These are phyloP conservation scores for Addax nasomaculatus DNA, from an alignment of 2,113 vertebrate genomes.

Conservation along the genomic window DNA sequence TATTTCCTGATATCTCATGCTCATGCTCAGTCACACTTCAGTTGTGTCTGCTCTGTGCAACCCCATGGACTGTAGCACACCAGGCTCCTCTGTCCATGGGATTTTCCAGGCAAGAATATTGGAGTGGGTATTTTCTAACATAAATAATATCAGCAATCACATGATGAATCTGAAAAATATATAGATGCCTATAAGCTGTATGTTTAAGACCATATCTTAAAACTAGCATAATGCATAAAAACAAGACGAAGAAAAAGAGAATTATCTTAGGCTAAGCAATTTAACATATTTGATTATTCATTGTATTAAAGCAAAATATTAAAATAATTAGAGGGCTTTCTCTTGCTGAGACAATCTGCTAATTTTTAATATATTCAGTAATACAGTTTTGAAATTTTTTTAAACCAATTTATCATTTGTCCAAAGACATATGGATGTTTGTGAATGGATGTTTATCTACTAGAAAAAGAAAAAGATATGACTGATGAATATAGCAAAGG, in stretches of 20 bases:
- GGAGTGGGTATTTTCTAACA: background rate
- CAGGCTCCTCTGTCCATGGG: background rate
- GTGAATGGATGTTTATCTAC: background rate
- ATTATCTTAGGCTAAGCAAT: background rate
- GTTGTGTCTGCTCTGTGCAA: background rate
- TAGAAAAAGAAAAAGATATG: background rate
- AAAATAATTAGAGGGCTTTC: slow-evolving; percentile 51
- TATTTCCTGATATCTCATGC: background rate
- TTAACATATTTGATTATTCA: slow-evolving; percentile 15
- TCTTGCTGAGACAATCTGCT: slow-evolving; percentile 63
- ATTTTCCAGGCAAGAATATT: background rate
- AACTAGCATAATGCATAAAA: background rate
- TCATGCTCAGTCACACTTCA: background rate
- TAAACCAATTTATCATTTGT: background rate
- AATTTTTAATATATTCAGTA: slow-evolving; percentile 68
- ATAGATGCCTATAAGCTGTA: background rate
- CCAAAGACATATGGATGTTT: background rate
- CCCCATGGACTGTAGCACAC: background rate
- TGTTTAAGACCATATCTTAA: background rate
- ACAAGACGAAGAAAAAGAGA: slow-evolving; percentile 3
- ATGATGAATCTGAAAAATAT: background rate
- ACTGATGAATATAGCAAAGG: background rate
- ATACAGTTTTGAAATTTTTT: background rate
- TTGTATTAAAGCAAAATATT: slow-evolving; percentile 49
- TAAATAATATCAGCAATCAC: background rate